Conservation (phyloP, 1,140 invertebrate genomes). For the Propsilocerus akamusi region DNA sequence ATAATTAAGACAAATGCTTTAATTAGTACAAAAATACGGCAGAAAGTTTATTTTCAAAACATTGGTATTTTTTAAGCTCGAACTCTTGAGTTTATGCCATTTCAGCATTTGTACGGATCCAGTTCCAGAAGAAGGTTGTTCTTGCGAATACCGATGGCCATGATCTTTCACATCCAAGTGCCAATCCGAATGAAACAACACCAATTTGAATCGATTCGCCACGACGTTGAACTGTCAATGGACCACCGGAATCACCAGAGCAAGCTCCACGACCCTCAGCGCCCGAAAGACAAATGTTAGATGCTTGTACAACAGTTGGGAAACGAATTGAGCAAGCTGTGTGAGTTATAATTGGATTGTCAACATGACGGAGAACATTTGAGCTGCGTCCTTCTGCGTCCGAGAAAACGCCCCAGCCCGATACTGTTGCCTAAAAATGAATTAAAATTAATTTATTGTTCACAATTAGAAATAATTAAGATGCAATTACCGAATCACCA, state of each 20-base stretch:
- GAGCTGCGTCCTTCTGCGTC: neutral
- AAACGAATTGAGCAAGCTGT: neutral
- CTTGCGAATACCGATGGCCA: neutral
- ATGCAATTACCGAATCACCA: neutral
- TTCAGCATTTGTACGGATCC: neutral
- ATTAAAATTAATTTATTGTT: no score
- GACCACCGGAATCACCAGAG: neutral
- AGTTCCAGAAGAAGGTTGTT: neutral
- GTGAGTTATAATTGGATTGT: neutral
- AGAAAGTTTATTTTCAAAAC: neutral
- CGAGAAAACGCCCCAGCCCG: neutral
- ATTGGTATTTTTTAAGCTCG: neutral
- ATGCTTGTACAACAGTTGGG: neutral
- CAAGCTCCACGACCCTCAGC: neutral
- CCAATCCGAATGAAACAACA: neutral
- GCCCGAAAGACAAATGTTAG: neutral
- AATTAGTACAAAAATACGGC: neutral
- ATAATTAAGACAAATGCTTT: neutral
- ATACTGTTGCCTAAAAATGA: no score
- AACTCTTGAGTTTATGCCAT: neutral
- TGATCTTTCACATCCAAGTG: neutral
- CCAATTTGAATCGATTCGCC: neutral
- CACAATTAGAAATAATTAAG: no score
- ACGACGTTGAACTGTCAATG: neutral
- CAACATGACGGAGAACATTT: neutral